Base-by-base conservation (phyloP, 2,113 vertebrate species). In the Neolamprologus sp. region DNA sequence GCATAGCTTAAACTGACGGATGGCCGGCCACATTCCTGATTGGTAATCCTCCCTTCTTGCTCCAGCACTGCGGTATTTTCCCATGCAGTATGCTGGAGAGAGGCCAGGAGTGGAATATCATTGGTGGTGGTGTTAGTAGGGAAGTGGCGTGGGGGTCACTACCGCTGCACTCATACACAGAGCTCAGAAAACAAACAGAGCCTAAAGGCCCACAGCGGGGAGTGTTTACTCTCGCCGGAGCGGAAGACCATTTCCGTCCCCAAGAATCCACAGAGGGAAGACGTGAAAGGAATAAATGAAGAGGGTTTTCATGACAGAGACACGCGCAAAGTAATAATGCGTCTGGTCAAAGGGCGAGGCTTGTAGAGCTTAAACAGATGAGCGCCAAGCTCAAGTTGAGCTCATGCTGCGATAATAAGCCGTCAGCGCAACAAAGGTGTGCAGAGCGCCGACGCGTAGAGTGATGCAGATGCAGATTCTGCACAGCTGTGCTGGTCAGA, bases 11-110 rank as follows among this genome's bases (percentile, higher is more conserved):
- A 87, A 83, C n/a, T 75, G 81, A 90, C 14, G 82, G 79, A 47
- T 53, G 85, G 89, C 79, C 28, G 85, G 81, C 26, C 55, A 87
- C 42, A 90, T 68, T 93, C 84, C 84, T 90, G 90, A 94, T 91
- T 92, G 91, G 92, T 85, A 88, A 86, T 81, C 83, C 75, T 90
- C 86, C 93, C 91, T 92, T 93, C 95, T 93, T 94, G 95, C 95
- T 96, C 92, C 93, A 80, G 90, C 87, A 88, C 96, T 90, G 85
- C 94, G 96, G 97, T 97, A 97, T 97, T 97, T 99, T 99, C 98
- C 98, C 98, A 99, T 97, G 98, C 97, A 97, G 96, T 95, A 89
- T 54, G 37, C 91, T 97, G 98, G 98, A 97, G 1, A 68, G 23
- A 19, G 4, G 96, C 97, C 98, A 97, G 94, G 81, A 92, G 73